Conservation (phyloP, 2,113 vertebrate genomes). For the Petroica traversi region DNA sequence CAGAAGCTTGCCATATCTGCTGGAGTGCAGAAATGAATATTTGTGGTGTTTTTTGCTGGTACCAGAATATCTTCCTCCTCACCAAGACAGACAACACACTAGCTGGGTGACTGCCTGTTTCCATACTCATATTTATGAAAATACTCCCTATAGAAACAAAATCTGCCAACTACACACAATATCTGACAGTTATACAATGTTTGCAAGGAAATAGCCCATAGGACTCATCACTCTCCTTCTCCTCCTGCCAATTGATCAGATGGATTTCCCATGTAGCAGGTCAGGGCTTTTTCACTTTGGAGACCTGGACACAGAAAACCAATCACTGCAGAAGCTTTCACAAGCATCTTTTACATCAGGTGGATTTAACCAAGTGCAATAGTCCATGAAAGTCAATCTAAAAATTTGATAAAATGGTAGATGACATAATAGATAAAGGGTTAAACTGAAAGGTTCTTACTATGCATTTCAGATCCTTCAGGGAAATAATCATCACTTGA, state of each 20-base stretch:
- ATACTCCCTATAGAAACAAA: background rate
- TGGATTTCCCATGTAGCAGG: background rate
- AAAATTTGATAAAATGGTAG: background rate
- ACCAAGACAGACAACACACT: background rate
- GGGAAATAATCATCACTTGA: background rate
- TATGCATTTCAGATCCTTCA: background rate
- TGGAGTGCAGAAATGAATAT: background rate
- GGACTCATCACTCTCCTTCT: background rate
- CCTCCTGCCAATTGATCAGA: background rate
- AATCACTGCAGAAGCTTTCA: background rate
- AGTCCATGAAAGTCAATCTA: background rate
- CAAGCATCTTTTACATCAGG: background rate
- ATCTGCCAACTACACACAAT: background rate
- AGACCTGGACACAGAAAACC: background rate
- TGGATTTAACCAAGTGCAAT: background rate
- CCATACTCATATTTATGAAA: conserved; percentile 4
- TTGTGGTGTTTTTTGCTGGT: background rate
- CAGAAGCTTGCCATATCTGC: background rate
- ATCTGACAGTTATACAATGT: background rate
- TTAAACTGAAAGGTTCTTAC: background rate
- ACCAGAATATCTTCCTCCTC: background rate
- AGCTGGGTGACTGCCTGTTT: background rate
- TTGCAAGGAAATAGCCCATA: background rate
- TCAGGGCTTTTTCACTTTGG: background rate
- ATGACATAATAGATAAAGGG: background rate